Percentiles rank a stretch among this genome's conserved stretches.
phyloP scores from a whole-genome alignment of 2,113 vertebrate genomes.

The Tichodroma muraria region DNA sequence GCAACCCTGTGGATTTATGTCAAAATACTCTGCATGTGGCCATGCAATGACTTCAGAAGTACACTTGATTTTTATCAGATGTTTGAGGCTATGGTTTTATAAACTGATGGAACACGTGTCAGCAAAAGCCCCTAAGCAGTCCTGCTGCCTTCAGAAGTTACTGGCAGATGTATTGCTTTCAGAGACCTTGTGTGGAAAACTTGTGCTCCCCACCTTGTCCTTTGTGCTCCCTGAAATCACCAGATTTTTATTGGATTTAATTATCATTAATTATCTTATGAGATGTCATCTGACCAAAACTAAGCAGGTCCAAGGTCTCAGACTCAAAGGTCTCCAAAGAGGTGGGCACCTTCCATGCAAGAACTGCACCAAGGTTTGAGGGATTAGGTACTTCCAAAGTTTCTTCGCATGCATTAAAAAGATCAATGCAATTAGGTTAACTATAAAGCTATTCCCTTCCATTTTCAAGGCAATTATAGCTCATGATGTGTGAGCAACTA shows the following conservation, averaged over 20 bases:
- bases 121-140: background rate
- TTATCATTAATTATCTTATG: background rate
- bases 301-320: background rate
- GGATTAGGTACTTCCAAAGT: background rate
- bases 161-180: background rate
- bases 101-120: background rate
- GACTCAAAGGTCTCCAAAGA: background rate
- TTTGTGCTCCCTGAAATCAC: background rate
- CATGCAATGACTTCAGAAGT: background rate
- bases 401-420: background rate
- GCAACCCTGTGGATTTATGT: background rate
- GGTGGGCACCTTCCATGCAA: background rate
- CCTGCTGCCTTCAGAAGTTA: background rate
- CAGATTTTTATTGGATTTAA: background rate
- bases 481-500: background rate
- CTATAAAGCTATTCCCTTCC: background rate
- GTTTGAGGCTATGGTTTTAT: background rate
- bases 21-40: background rate
- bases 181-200: background rate
- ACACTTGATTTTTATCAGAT: conserved; percentile 35
- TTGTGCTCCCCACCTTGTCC: background rate
- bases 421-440: background rate
- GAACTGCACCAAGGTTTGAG: background rate
- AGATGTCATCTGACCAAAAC: background rate
- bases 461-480: background rate